A percentile compares a stretch with the other conserved stretches of the same genome.
phyloP scores from a whole-genome alignment of 2,888 invertebrate species.

The Aproaerema taeniolella region DNA sequence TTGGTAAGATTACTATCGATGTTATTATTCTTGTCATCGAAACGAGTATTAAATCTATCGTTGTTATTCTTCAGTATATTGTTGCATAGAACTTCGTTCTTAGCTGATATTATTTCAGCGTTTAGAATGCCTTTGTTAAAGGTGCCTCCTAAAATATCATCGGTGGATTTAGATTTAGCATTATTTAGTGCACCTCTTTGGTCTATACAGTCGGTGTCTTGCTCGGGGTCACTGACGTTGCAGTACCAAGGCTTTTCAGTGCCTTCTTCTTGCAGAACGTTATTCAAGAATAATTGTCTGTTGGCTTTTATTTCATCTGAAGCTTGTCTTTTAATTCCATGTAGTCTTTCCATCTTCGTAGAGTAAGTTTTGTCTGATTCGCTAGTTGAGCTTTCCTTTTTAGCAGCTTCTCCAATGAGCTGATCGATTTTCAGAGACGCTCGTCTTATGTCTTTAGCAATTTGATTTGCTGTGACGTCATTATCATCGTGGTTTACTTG shows the following conservation, averaged over 20 bases:
- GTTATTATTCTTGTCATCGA: conserved; percentile 59
- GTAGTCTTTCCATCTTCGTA: conserved; percentile 75
- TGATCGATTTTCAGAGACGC: conserved; percentile 78
- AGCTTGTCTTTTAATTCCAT: conserved; percentile 72
- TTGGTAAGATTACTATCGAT: conserved; percentile 40
- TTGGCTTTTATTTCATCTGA: conserved; percentile 70
- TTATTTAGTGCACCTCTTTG: conserved; percentile 46
- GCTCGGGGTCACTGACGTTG: conserved; percentile 71
- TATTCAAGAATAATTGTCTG: conserved; percentile 60
- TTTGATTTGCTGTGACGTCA: conserved; percentile 73
- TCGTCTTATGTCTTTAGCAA: conserved; percentile 74
- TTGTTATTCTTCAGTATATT: conserved; percentile 47
- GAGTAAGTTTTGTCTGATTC: conserved; percentile 72
- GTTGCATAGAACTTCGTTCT: conserved; percentile 64
- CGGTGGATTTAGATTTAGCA: conserved; percentile 54
- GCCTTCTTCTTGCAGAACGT: conserved; percentile 59
- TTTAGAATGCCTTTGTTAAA: conserved; percentile 48
- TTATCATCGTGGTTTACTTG: conserved; percentile 75
- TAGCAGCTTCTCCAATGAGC: conserved; percentile 62
- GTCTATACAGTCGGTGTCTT: conserved; percentile 57
- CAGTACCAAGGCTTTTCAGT: conserved; percentile 72
- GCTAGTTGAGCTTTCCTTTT: conserved; percentile 45
- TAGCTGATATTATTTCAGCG: conserved; percentile 56
- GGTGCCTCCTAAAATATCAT: conserved; percentile 47
- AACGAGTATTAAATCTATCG: conserved; percentile 42